These are phyloP conservation scores for Acromyrmex heyeri DNA, from an alignment of 1,140 invertebrate species.

Conservation along the genomic window DNA sequence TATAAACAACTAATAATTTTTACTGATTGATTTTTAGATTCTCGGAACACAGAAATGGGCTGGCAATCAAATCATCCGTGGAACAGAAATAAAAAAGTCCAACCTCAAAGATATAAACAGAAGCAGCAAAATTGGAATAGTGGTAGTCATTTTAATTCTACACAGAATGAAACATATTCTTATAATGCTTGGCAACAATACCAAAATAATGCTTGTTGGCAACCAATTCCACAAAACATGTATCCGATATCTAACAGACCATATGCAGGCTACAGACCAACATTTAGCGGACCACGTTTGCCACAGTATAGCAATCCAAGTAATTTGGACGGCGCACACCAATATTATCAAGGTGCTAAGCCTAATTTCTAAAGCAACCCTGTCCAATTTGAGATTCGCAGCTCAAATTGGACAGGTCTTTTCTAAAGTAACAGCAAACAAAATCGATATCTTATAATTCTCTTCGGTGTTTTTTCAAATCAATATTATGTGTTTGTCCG, in stretches of 20 bases:
- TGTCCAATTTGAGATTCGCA: too few relatives aligned
- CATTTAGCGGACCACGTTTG: neutral
- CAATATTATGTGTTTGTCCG: neutral
- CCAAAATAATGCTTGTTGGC: slow-evolving; percentile 42
- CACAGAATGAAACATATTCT: neutral
- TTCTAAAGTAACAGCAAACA: neutral
- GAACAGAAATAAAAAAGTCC: slow-evolving; percentile 73
- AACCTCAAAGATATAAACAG: slow-evolving; percentile 25
- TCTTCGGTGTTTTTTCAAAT: slow-evolving; percentile 18
- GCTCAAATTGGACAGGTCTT: too few relatives aligned
- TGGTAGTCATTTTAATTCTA: neutral
- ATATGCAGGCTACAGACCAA: neutral
- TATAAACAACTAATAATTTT: slow-evolving; percentile 5
- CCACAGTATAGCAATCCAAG: neutral
- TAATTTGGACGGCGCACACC: neutral
- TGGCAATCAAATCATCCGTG: slow-evolving; percentile 81
- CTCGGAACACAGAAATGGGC: slow-evolving; percentile 30
- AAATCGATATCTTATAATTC: slow-evolving; percentile 26
- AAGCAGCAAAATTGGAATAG: neutral
- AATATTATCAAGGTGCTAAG: slow-evolving; percentile 22
- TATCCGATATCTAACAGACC: slow-evolving; percentile 14
- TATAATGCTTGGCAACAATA: slow-evolving; percentile 32
- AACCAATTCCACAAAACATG: neutral
- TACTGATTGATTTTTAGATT: slow-evolving; percentile 44
- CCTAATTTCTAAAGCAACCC: slow-evolving; percentile 16